A percentile compares a stretch with the other conserved stretches of the same genome.
Conservation (phyloP, 2,113 vertebrate genomes). For the human (Homo sapiens) region DNA sequence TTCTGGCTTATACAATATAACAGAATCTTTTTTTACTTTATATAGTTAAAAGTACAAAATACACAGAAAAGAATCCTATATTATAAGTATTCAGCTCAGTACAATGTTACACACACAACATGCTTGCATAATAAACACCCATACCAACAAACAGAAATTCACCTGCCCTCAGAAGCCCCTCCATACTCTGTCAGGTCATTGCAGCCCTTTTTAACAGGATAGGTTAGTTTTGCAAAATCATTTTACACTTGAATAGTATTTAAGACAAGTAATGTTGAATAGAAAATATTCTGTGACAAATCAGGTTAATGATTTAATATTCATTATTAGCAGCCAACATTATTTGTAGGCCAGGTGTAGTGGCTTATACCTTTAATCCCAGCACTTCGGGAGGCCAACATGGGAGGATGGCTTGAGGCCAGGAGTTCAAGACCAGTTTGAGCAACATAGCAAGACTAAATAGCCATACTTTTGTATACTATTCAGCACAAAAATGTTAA, state of each 20-base stretch:
- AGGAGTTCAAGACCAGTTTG: too few relatives aligned
- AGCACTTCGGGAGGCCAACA: too few relatives aligned
- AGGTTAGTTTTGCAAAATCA: neutral
- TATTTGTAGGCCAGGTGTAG: neutral
- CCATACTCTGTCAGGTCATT: neutral
- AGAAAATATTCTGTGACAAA: neutral
- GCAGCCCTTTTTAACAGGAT: neutral
- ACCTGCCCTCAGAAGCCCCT: neutral
- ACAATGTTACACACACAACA: neutral
- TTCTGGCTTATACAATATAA: neutral
- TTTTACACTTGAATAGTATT: neutral
- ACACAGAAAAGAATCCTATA: neutral
- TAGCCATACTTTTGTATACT: neutral
- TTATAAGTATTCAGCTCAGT: neutral
- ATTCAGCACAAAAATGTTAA: neutral
- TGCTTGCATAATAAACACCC: neutral
- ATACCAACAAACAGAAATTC: neutral
- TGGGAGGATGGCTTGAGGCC: too few relatives aligned
- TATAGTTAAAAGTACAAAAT: neutral
- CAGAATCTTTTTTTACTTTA: neutral
- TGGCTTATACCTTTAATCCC: too few relatives aligned
- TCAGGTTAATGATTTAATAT: neutral
- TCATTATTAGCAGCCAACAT: neutral
- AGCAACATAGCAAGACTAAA: neutral
- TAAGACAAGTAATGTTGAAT: neutral